Conservation (phyloP, 2,888 invertebrate genomes). For the Tetragonisca angustula region DNA sequence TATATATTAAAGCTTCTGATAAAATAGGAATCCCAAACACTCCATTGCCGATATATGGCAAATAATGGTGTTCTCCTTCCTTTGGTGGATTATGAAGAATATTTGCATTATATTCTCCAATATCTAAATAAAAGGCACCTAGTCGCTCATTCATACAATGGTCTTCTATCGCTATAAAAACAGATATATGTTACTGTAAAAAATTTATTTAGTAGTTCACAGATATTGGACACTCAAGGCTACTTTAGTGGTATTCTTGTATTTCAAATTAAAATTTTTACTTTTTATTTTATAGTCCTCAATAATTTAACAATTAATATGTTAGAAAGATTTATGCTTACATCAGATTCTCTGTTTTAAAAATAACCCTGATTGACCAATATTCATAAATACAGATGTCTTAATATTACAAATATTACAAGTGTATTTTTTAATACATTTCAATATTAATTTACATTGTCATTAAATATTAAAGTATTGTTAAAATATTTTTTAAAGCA, state of each 20-base stretch:
- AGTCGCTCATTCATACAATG: slow-evolving; percentile 89
- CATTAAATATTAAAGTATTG: neutral
- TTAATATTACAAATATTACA: neutral
- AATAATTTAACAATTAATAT: neutral
- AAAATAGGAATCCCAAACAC: slow-evolving; percentile 88
- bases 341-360: neutral
- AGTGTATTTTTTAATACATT: neutral
- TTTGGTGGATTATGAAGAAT: slow-evolving; percentile 86
- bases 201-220: neutral
- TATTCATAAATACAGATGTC: neutral
- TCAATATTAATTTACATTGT: neutral
- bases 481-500: neutral
- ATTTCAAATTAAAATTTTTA: neutral
- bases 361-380: neutral
- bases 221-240: neutral
- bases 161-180: slow-evolving; percentile 84
- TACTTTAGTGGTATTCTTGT: neutral
- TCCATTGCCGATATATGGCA: slow-evolving; percentile 92
- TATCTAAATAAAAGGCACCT: slow-evolving; percentile 86
- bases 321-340: neutral
- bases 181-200: neutral
- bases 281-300: neutral
- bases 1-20: slow-evolving; percentile 88
- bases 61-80: slow-evolving; percentile 86
- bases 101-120: slow-evolving; percentile 89